These are phyloP conservation scores for Azemiops feae DNA, from an alignment of 2,113 vertebrate genomes.

Conservation along the genomic window DNA sequence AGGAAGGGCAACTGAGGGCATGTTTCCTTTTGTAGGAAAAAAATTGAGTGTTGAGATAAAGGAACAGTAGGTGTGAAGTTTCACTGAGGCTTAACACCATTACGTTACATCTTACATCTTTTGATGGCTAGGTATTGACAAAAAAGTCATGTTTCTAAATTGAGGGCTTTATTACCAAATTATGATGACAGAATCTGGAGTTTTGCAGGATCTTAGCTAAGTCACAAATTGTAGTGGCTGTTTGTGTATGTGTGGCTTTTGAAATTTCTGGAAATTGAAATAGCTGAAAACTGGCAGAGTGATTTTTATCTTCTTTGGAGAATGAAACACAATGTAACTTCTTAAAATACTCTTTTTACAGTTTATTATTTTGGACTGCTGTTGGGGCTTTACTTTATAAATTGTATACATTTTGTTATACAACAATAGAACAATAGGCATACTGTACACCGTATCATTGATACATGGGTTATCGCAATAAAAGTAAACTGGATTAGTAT, in stretches of 20 bases:
- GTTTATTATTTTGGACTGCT: background rate
- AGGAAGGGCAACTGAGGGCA: background rate
- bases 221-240: background rate
- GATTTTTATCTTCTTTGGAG: background rate
- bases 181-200: background rate
- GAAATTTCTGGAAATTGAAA: background rate
- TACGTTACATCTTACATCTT: background rate
- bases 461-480: background rate
- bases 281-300: background rate
- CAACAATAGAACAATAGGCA: background rate
- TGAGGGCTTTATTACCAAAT: background rate
- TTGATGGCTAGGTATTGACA: background rate
- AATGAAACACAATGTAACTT: background rate
- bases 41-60: background rate
- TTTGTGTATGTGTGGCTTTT: background rate
- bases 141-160: background rate
- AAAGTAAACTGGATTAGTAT: background rate
- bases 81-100: background rate
- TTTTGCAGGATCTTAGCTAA: background rate
- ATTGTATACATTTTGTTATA: background rate
- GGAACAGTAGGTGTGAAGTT: background rate
- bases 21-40: background rate
- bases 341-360: background rate
- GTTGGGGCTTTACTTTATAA: background rate
- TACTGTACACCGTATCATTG: background rate